These are phyloP conservation scores for Thunnus albacares DNA, from an alignment of 2,797 vertebrate genomes.

Conservation along the genomic window DNA sequence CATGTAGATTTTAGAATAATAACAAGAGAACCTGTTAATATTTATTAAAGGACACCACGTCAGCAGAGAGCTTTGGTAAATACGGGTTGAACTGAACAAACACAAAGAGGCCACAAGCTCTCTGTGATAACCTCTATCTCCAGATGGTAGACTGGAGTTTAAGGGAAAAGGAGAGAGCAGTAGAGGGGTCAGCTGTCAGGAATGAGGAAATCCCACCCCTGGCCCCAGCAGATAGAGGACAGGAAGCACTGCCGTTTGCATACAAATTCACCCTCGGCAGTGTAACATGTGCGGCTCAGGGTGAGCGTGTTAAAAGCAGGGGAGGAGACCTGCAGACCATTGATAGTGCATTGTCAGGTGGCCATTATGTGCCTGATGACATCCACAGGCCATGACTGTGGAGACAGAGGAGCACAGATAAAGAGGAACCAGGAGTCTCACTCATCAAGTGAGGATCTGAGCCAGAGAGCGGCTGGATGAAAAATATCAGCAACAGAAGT, in stretches of 20 bases:
- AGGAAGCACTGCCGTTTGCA: slow-evolving; percentile 77
- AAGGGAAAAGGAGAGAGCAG: slow-evolving; percentile 60
- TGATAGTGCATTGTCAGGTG: slow-evolving; percentile 73
- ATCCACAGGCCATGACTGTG: slow-evolving; percentile 57
- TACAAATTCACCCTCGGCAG: slow-evolving; percentile 63
- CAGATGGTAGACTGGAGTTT: slow-evolving; percentile 71
- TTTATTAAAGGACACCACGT: slow-evolving; percentile 20
- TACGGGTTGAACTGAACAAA: slow-evolving; percentile 49
- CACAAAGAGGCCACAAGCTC: slow-evolving; percentile 37
- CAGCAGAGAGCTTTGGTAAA: slow-evolving; percentile 45
- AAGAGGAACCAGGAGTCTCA: slow-evolving; percentile 17
- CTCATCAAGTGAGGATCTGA: slow-evolving; percentile 17
- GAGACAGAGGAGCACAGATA: slow-evolving; percentile 23
- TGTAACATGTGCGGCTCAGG: slow-evolving; percentile 51
- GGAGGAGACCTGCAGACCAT: slow-evolving; percentile 66
- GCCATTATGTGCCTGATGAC: slow-evolving; percentile 67
- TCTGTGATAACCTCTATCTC: slow-evolving; percentile 68
- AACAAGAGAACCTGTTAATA: slow-evolving; percentile 35
- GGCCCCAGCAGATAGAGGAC: slow-evolving; percentile 68
- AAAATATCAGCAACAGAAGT: neutral
- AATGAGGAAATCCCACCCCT: slow-evolving; percentile 84
- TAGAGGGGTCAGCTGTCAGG: slow-evolving; percentile 68
- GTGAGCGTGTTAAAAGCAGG: slow-evolving; percentile 44
- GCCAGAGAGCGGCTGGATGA: neutral
- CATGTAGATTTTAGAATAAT: slow-evolving; percentile 5